phyloP scores from a whole-genome alignment of 2,113 vertebrate genomes.

The Percina caprodes region DNA sequence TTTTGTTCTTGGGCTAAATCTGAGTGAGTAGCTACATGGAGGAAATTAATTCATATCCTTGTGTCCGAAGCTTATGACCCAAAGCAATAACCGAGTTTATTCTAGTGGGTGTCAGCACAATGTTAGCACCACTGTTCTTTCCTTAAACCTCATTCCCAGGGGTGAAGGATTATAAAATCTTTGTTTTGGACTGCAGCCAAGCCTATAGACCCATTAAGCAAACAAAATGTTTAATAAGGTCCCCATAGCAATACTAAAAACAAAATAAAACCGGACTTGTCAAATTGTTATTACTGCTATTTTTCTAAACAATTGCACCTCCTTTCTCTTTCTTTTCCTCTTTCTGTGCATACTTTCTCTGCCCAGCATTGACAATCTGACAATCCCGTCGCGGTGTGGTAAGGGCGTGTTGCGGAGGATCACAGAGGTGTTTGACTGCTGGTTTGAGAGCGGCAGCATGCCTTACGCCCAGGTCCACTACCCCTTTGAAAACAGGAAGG shows the following conservation, averaged over 20 bases:
- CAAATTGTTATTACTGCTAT: slow-evolving; percentile 19
- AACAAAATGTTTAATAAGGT: slow-evolving; percentile 25
- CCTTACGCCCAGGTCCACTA: slow-evolving; percentile 97
- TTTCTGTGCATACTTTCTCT: slow-evolving; percentile 2
- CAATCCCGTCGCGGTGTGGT: slow-evolving; percentile 89
- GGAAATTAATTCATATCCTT: slow-evolving; percentile 40
- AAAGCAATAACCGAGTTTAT: slow-evolving; percentile 38
- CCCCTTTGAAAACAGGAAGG: slow-evolving; percentile 92
- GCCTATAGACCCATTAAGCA: slow-evolving; percentile 11
- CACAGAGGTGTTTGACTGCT: slow-evolving; percentile 96
- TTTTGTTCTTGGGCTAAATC: background rate
- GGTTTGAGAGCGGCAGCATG: slow-evolving; percentile 99
- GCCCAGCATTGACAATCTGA: slow-evolving; percentile 88
- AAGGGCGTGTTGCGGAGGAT: slow-evolving; percentile 88
- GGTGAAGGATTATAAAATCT: slow-evolving; percentile 37
- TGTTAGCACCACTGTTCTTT: slow-evolving; percentile 18
- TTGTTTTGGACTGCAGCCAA: slow-evolving; percentile 21
- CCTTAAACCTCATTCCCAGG: slow-evolving; percentile 18
- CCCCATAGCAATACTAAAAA: background rate
- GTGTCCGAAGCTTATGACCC: slow-evolving; percentile 23
- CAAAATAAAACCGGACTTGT: slow-evolving; percentile 3
- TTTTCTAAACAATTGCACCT: background rate
- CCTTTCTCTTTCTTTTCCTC: background rate
- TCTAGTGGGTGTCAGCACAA: slow-evolving; percentile 43
- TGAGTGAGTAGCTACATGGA: slow-evolving; percentile 3